These are phyloP conservation scores for Spatula versicolor DNA, from an alignment of 2,797 vertebrate genomes.

Conservation along the genomic window DNA sequence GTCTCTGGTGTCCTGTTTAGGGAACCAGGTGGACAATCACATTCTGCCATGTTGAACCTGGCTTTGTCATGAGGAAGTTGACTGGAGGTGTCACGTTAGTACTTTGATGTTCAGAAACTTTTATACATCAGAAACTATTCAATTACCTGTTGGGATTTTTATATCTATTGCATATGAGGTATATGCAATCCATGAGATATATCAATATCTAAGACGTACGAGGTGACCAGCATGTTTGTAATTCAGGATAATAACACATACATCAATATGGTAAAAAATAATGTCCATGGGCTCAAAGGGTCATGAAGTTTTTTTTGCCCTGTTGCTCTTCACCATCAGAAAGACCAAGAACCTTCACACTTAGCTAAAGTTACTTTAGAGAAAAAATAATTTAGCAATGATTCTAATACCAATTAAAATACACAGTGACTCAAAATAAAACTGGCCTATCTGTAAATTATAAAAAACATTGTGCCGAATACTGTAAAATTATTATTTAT, in stretches of 20 bases:
- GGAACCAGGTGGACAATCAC: neutral
- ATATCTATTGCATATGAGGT: neutral
- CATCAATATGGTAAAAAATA: neutral
- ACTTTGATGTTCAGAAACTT: neutral
- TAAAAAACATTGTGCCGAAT: neutral
- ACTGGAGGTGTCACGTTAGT: neutral
- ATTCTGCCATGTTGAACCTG: neutral
- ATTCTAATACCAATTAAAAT: neutral
- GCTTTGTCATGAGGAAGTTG: neutral
- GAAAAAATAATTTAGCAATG: neutral
- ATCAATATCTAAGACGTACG: neutral
- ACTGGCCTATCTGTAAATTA: neutral
- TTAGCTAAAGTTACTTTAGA: neutral
- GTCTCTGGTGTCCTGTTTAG: neutral
- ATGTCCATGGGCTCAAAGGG: neutral
- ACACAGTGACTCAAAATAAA: neutral
- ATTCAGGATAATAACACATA: neutral
- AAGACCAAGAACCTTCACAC: neutral
- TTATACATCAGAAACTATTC: neutral
- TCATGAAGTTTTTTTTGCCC: neutral
- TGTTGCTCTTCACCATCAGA: neutral
- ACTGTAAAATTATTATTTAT: neutral
- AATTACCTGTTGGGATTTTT: neutral
- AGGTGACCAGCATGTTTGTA: neutral
- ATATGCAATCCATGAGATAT: neutral